Conservation (phyloP, 2,888 invertebrate genomes). For the Rosalia funebris region DNA sequence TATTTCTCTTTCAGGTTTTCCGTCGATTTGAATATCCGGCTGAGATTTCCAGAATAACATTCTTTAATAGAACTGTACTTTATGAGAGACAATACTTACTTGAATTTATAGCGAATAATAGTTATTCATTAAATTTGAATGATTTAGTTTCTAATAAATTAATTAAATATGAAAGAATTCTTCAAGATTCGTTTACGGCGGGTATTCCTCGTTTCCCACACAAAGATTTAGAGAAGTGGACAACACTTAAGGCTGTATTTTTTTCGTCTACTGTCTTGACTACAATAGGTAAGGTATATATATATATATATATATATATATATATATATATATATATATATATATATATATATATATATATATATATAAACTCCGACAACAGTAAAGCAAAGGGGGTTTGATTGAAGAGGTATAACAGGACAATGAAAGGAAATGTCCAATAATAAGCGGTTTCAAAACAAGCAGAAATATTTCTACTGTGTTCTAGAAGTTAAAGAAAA, state of each 20-base stretch:
- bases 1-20: constrained; percentile 74
- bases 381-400: too few relatives aligned
- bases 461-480: too few relatives aligned
- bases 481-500: too few relatives aligned
- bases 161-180: constrained; percentile 69
- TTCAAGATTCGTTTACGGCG: constrained; percentile 78
- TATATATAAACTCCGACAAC: too few relatives aligned
- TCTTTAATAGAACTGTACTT: constrained; percentile 60
- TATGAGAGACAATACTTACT: constrained; percentile 71
- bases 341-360: too few relatives aligned
- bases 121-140: constrained; percentile 64
- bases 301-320: too few relatives aligned
- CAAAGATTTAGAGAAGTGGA: constrained; percentile 74
- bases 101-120: constrained; percentile 68
- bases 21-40: constrained; percentile 81
- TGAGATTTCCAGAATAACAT: constrained; percentile 73
- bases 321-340: too few relatives aligned
- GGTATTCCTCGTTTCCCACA: constrained; percentile 64
- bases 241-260: constrained; percentile 84
- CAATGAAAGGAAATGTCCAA: too few relatives aligned
- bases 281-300: constrained; percentile 77
- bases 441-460: too few relatives aligned
- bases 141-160: constrained; percentile 68
- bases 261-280: constrained; percentile 92
- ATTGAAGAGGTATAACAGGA: too few relatives aligned